Evolutionary conservation across 2,113 vertebrate species (phyloP).

Genomic region (Nycticebus coucang): DNA sequence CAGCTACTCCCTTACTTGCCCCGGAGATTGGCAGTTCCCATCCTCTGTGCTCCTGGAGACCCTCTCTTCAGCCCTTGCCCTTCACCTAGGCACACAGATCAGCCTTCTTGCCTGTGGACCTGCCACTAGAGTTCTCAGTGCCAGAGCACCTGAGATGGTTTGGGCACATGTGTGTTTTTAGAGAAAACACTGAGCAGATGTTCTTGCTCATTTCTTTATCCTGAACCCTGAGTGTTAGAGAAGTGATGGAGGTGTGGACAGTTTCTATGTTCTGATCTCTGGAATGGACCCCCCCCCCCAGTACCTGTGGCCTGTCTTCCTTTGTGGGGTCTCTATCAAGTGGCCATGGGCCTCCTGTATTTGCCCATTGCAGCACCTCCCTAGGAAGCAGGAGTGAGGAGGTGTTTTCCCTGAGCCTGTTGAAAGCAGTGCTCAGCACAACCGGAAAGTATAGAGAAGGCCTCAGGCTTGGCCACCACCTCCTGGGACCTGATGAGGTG

Average conservation of each 20-base stretch:
- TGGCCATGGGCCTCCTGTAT: not conserved
- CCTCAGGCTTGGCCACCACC: not conserved
- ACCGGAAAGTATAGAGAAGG: not conserved
- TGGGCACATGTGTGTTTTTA: not conserved
- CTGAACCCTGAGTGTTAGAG: not conserved
- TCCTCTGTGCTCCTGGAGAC: not conserved
- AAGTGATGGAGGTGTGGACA: not conserved
- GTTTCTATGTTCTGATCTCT: not conserved
- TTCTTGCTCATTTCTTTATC: not conserved
- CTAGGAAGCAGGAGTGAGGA: not conserved
- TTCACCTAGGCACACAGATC: not conserved
- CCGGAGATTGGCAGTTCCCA: rapidly evolving
- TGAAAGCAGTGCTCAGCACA: not conserved
- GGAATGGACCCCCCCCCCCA: not conserved
- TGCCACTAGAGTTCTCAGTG: not conserved
- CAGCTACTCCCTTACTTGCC: rapidly evolving
- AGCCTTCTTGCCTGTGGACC: rapidly evolving
- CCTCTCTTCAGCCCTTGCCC: not conserved
- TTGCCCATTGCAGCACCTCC: rapidly evolving
- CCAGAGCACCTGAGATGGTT: not conserved
- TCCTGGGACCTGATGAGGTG: rapidly evolving
- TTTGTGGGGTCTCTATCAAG: not conserved
- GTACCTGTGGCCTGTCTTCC: not conserved
- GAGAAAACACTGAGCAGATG: not conserved
- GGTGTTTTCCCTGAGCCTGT: rapidly evolving